Evolutionary conservation across 2,113 vertebrate genomes (phyloP).

Genomic region (Cranoglanis bouderius): DNA sequence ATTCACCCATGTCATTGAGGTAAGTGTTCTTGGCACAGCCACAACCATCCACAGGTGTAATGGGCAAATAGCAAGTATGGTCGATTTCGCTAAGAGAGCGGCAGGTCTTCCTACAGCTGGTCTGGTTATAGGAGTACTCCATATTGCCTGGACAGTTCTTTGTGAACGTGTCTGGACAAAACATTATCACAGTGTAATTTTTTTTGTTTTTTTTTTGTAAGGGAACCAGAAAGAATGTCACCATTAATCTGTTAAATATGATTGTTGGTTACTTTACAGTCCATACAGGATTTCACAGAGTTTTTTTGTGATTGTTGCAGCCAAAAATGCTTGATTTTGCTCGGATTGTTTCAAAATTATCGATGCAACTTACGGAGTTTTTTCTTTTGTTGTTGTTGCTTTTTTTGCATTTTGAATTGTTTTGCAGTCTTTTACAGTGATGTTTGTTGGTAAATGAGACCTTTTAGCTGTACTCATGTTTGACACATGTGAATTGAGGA

Average conservation of each 20-base stretch:
- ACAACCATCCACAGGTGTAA: slow-evolving; percentile 86
- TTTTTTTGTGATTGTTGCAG: no score
- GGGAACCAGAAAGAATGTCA: not conserved
- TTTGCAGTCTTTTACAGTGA: no score
- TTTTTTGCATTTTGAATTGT: no score
- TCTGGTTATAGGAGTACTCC: slow-evolving; percentile 73
- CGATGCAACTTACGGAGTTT: no score
- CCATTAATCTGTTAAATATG: not conserved
- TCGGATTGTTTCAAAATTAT: no score
- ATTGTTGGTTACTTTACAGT: not conserved
- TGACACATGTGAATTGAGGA: no score
- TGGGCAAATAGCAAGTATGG: slow-evolving; percentile 72
- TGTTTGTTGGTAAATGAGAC: no score
- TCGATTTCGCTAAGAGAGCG: slow-evolving; percentile 79
- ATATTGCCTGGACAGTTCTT: slow-evolving; percentile 77
- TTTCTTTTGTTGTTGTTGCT: no score
- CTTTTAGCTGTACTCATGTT: no score
- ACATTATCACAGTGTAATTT: not conserved
- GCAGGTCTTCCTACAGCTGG: slow-evolving; percentile 80
- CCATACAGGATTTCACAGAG: no score
- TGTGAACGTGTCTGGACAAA: slow-evolving; percentile 73
- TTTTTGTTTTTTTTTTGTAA: not conserved
- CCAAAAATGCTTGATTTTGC: no score
- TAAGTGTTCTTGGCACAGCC: slow-evolving; percentile 79
- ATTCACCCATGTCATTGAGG: slow-evolving; percentile 75